phyloP scores from a whole-genome alignment of 2,113 vertebrate genomes.

The Pelvicachromis taeniatus region DNA sequence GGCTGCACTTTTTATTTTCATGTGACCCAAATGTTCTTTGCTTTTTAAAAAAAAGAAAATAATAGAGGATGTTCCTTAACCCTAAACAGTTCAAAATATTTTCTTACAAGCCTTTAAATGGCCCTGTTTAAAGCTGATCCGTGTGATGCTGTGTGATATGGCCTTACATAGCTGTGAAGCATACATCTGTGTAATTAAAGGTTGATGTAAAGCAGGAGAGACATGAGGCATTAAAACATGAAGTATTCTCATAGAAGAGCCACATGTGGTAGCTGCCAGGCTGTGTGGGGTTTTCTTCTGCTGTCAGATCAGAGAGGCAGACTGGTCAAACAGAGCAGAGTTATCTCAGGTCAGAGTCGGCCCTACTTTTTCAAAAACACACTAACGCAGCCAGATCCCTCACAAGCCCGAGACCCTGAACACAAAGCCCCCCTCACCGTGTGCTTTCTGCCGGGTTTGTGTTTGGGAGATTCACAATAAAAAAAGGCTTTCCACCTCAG shows the following conservation, averaged over 20 bases:
- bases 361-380: constrained; percentile 39
- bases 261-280: background rate
- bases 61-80: background rate
- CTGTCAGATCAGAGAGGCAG: constrained; percentile 2
- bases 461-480: constrained; percentile 18
- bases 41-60: background rate
- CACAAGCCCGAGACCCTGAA: background rate
- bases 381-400: background rate
- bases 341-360: constrained; percentile 54
- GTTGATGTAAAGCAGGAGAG: constrained; percentile 24
- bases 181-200: constrained; percentile 3
- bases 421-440: background rate
- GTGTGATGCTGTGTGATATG: background rate
- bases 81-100: constrained; percentile 1
- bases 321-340: constrained; percentile 14
- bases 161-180: background rate
- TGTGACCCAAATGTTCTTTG: background rate
- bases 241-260: background rate
- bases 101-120: background rate
- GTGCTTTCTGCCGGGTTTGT: background rate
- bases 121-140: background rate
- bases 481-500: background rate
- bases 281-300: background rate
- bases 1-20: background rate
- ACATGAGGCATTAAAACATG: constrained; percentile 28